Evolutionary conservation across 1,140 invertebrate genomes (phyloP).

Genomic region (Drosophila nasuta): DNA sequence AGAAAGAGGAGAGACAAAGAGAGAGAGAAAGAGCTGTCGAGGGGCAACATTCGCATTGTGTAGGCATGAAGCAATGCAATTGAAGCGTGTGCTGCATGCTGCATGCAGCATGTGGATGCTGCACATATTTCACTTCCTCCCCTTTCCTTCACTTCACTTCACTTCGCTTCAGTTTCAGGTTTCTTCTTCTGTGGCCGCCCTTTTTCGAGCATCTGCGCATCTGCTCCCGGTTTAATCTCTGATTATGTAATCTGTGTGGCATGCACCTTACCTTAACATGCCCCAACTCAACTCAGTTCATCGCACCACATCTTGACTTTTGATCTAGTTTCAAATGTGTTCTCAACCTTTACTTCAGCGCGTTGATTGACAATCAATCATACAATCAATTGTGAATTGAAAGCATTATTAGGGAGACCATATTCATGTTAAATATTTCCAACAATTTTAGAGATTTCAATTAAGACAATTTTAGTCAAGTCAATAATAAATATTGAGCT

Average conservation of each 20-base stretch:
- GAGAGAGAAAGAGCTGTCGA: too few species aligned
- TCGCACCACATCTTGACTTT: background rate
- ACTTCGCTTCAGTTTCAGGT: constrained; percentile 33
- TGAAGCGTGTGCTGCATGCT: constrained; percentile 40
- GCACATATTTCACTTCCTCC: constrained; percentile 24
- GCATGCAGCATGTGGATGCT: constrained; percentile 23
- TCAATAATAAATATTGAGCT: too few species aligned
- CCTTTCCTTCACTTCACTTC: constrained; percentile 1
- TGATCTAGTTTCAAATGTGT: too few species aligned
- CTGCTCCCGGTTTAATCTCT: constrained; percentile 47
- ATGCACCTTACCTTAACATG: constrained; percentile 21
- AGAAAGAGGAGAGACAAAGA: background rate
- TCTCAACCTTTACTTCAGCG: background rate
- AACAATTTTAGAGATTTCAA: too few species aligned
- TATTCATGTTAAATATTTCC: too few species aligned
- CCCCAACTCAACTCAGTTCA: background rate
- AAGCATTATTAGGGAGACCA: too few species aligned
- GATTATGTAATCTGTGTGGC: constrained; percentile 43
- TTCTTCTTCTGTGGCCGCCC: constrained; percentile 32
- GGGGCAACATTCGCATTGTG: constrained; percentile 1
- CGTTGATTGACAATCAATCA: background rate
- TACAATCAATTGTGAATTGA: too few species aligned
- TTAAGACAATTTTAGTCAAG: background rate
- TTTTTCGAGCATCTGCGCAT: constrained; percentile 28
- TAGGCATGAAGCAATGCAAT: constrained; percentile 33